Evolutionary conservation across 2,113 vertebrate species (phyloP).

Genomic region (Hyperoodon ampullatus): DNA sequence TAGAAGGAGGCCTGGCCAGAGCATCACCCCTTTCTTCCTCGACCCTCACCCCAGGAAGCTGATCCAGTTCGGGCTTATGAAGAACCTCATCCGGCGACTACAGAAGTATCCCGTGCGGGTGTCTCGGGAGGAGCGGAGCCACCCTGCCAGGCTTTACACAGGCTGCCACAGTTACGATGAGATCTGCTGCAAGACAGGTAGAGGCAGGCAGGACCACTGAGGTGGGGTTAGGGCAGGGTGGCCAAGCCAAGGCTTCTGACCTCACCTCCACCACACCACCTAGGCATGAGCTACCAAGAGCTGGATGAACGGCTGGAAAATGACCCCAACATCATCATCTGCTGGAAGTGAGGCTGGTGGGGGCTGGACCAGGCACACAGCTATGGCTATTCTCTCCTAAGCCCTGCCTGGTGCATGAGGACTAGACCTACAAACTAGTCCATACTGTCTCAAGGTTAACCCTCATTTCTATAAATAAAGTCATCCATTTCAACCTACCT

Average conservation of each 20-base stretch:
- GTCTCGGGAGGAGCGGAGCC: slow-evolving; percentile 90
- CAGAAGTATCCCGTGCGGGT: slow-evolving; percentile 98
- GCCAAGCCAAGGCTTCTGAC: neutral
- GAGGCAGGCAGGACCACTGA: neutral
- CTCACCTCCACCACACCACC: neutral
- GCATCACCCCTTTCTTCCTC: neutral
- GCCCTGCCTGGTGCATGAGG: neutral
- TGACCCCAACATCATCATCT: slow-evolving; percentile 97
- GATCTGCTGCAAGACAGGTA: slow-evolving; percentile 99
- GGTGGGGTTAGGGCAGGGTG: neutral
- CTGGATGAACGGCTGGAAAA: slow-evolving; percentile 97
- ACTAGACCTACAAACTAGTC: neutral
- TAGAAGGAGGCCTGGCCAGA: neutral
- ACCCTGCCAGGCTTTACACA: slow-evolving; percentile 93
- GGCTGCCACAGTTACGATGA: slow-evolving; percentile 98
- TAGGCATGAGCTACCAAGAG: slow-evolving; percentile 98
- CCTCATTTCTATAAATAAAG: slow-evolving; percentile 70
- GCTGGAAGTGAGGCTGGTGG: slow-evolving; percentile 87
- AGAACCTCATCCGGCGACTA: slow-evolving; percentile 94
- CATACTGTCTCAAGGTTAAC: neutral
- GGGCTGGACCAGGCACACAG: neutral
- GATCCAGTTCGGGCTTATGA: slow-evolving; percentile 98
- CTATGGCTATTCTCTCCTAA: neutral
- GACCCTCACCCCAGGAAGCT: slow-evolving; percentile 88
- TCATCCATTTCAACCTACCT: slow-evolving; percentile 13